Evolutionary conservation across 2,113 vertebrate species (phyloP).

Genomic region (Tetrax tetrax): DNA sequence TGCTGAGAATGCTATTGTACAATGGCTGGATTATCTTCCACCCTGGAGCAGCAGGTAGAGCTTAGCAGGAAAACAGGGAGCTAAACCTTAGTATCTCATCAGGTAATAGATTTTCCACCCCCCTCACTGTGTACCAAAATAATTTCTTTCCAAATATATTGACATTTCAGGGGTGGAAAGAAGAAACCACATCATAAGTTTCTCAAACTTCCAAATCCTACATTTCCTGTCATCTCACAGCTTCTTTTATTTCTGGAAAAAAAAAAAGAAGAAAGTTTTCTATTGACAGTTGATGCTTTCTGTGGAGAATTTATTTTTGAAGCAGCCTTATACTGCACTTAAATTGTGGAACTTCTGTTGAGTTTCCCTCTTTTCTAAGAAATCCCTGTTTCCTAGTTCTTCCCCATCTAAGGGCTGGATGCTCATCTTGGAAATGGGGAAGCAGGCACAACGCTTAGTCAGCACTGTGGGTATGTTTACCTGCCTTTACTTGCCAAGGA

Average conservation of each 20-base stretch:
- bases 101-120: neutral
- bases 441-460: neutral
- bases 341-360: neutral
- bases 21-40: neutral
- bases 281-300: neutral
- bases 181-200: neutral
- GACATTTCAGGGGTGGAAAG: neutral
- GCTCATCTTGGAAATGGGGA: neutral
- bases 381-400: neutral
- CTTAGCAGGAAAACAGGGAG: neutral
- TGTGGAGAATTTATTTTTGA: neutral
- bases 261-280: neutral
- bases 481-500: neutral
- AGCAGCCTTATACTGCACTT: neutral
- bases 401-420: neutral
- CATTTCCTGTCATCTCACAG: neutral
- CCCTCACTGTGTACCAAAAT: fast-evolving
- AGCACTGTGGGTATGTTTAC: neutral
- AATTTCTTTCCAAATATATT: neutral
- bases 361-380: neutral
- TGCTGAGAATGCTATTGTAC: neutral
- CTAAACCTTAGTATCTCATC: neutral
- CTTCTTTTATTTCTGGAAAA: neutral
- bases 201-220: neutral
- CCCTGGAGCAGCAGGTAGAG: neutral